Evolutionary conservation across 2,888 invertebrate genomes (phyloP).

Genomic region (Acleris sparsana): DNA sequence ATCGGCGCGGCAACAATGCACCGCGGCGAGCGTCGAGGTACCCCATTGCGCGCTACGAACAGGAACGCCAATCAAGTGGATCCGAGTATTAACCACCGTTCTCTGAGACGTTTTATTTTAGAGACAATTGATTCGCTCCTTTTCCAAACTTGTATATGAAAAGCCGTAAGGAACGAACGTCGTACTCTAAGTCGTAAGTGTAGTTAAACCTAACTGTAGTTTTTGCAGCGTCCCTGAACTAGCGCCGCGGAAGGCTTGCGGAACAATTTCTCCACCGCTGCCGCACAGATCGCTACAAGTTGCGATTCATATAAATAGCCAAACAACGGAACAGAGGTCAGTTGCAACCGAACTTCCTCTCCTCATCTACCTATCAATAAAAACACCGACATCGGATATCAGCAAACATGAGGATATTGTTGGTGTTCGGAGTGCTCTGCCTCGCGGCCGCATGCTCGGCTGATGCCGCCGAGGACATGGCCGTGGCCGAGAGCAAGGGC

Average conservation of each 20-base stretch:
- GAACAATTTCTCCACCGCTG: constrained; percentile 73
- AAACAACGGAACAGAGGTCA: constrained; percentile 65
- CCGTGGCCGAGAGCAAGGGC: constrained; percentile 78
- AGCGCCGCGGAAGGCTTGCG: constrained; percentile 68
- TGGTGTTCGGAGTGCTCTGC: constrained; percentile 67
- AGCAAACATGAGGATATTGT: constrained; percentile 64
- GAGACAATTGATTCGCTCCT: too few species aligned
- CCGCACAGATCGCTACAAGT: constrained; percentile 54
- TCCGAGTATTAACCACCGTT: too few species aligned
- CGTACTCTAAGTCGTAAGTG: too few species aligned
- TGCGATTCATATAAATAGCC: constrained; percentile 74
- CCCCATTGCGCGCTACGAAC: background rate
- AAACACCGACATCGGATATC: constrained; percentile 24
- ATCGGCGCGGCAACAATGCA: constrained; percentile 49
- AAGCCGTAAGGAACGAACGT: too few species aligned
- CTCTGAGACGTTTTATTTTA: too few species aligned
- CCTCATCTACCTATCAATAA: constrained; percentile 43
- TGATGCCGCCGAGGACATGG: constrained; percentile 63
- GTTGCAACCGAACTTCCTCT: constrained; percentile 73
- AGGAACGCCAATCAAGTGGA: background rate
- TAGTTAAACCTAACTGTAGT: constrained; percentile 15
- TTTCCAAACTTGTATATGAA: too few species aligned
- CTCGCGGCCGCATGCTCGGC: constrained; percentile 66
- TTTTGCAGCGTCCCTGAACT: constrained; percentile 69
- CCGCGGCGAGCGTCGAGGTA: background rate